phyloP scores from a whole-genome alignment of 2,113 vertebrate genomes.

The Lamprotornis superbus region DNA sequence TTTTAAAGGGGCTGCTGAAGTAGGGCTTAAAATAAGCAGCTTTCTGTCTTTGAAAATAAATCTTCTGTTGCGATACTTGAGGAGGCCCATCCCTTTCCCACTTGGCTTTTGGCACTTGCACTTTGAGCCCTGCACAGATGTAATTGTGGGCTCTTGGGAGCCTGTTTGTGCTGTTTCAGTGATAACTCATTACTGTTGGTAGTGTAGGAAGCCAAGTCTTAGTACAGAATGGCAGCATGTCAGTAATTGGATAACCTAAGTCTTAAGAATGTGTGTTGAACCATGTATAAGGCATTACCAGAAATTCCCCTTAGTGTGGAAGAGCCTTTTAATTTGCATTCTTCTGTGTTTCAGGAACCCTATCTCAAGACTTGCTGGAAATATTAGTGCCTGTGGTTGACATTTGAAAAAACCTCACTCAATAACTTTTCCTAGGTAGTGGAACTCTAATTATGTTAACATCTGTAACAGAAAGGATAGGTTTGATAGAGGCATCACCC shows the following conservation, averaged over 20 bases:
- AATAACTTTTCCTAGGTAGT: not conserved
- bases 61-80: not conserved
- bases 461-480: not conserved
- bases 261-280: not conserved
- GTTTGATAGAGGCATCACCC: not conserved
- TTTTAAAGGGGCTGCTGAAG: not conserved
- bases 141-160: not conserved
- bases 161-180: not conserved
- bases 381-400: not conserved
- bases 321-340: not conserved
- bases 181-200: not conserved
- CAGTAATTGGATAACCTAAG: not conserved
- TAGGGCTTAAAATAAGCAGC: not conserved
- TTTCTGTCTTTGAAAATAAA: not conserved
- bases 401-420: not conserved
- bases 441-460: not conserved
- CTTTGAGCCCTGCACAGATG: not conserved
- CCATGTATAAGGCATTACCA: not conserved
- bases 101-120: not conserved
- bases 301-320: not conserved
- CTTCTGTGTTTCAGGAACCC: not conserved
- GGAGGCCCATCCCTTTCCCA: fast-evolving
- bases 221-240: not conserved
- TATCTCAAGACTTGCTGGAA: not conserved
- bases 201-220: not conserved